Base-by-base conservation (phyloP, 2,888 invertebrate species). In the Falcaria lacertinaria region DNA sequence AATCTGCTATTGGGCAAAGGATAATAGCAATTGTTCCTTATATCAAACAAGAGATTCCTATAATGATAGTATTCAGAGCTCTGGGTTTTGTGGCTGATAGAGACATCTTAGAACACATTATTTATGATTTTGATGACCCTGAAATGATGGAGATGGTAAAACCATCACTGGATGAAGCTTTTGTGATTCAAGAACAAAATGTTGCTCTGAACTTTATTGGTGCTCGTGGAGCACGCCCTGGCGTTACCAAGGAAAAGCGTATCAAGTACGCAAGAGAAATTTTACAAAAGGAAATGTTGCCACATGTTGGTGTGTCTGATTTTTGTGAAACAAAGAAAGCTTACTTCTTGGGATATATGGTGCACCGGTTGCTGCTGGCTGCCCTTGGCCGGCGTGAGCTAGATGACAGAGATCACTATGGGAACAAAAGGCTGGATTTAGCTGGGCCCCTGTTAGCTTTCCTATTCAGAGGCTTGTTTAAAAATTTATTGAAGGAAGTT, bases 71-170 rank as follows among this genome's bases (percentile, higher is more conserved):
- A 1, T 99, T 99, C 78, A 92, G 99, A 75, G 99, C 99, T n/a
- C 89, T 98, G 47, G 99, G 99, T 28, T 99, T 99, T 88, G 99
- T 99, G 34, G 98, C 99, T 6, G 99, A 99, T 85, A 92, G 99
- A 69, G 99, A 99, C 86, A 99, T 99, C 68, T 90, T 99, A 15
- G 99, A 99, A 75, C 99, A 99, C 71, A 99, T 99, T 50, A 99
- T 99, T 68, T 99, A 99, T 79, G 99, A 99, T 76, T 99, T 99
- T 87, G 98, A 99, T 82, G 99, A 99, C 86, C 99, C 98, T 5
- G 99, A 99, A 90, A 99, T 99, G 98, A 99, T 99, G 99, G 99
- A 99, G 92, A 99, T 99, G 98, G 98, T 98, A 0, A 99, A 99
- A 79, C 99, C 99, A 0, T 99, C 99, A 0, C 87, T 99, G 44